A percentile compares a stretch with the other conserved stretches of the same genome.
These are phyloP conservation scores for Polyergus mexicanus DNA, from an alignment of 1,140 invertebrate species.

Conservation along the genomic window DNA sequence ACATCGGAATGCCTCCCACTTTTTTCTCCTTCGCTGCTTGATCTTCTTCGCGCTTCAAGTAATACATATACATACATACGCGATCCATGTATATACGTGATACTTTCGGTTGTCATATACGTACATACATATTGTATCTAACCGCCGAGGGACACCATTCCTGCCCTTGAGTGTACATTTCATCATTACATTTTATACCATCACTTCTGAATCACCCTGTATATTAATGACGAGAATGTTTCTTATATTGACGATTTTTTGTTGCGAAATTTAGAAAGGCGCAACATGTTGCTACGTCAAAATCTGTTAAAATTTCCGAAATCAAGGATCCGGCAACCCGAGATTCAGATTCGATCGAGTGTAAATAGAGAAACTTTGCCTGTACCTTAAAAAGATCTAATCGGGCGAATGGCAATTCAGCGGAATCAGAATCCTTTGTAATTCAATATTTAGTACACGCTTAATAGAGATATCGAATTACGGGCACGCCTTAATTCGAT, in stretches of 20 bases:
- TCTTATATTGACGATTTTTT: background rate
- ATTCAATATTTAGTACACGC: constrained; percentile 70
- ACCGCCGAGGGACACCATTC: no score
- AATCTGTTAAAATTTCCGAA: constrained; percentile 23
- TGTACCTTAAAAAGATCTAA: constrained; percentile 59
- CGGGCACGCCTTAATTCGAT: constrained; percentile 77
- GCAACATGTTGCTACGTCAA: background rate
- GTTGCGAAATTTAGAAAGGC: constrained; percentile 5
- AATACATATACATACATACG: no score
- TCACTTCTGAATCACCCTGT: no score
- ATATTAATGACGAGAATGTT: background rate
- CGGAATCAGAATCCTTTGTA: constrained; percentile 74
- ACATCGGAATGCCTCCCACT: no score
- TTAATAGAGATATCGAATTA: constrained; percentile 82
- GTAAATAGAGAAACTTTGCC: constrained; percentile 57
- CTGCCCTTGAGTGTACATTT: no score
- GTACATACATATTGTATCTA: no score
- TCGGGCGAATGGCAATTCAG: constrained; percentile 71
- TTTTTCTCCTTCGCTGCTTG: no score
- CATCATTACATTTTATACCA: no score
- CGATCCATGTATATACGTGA: no score
- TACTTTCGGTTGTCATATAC: no score
- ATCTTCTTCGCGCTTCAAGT: no score
- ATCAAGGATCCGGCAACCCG: background rate
- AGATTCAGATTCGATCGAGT: constrained; percentile 28